Conservation (phyloP, 2,113 vertebrate genomes). For the Mustela lutreola region DNA sequence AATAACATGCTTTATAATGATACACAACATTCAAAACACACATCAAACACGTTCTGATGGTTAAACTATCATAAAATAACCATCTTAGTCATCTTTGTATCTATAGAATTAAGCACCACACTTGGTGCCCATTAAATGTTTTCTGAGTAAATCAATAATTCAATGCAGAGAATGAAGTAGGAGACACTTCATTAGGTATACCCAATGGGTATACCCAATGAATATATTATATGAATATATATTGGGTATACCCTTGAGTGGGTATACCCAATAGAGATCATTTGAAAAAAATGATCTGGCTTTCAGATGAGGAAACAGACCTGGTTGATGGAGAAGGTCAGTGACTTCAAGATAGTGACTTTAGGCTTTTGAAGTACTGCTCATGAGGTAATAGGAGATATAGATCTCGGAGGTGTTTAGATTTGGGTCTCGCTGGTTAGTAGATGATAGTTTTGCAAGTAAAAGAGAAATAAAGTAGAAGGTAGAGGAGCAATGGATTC, state of each 20-base stretch:
- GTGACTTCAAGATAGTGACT: neutral
- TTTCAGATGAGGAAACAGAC: neutral
- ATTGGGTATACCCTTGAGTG: neutral
- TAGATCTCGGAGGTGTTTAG: neutral
- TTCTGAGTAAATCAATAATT: neutral
- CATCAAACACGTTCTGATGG: neutral
- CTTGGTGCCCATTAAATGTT: neutral
- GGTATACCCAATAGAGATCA: neutral
- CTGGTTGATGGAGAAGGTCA: neutral
- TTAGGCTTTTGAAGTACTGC: neutral
- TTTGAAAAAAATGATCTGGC: neutral
- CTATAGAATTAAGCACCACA: neutral
- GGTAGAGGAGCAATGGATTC: neutral
- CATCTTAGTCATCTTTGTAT: neutral
- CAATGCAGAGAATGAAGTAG: neutral
- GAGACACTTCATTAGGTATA: neutral
- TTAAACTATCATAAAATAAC: neutral
- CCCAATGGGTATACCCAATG: neutral
- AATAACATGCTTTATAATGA: neutral
- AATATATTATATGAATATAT: no score
- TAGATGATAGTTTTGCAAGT: neutral
- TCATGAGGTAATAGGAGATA: neutral
- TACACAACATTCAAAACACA: neutral
- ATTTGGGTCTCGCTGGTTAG: neutral
- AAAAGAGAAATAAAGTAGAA: neutral